Evolutionary conservation across 2,113 vertebrate genomes (phyloP).

Genomic region (Coturnix japonica): DNA sequence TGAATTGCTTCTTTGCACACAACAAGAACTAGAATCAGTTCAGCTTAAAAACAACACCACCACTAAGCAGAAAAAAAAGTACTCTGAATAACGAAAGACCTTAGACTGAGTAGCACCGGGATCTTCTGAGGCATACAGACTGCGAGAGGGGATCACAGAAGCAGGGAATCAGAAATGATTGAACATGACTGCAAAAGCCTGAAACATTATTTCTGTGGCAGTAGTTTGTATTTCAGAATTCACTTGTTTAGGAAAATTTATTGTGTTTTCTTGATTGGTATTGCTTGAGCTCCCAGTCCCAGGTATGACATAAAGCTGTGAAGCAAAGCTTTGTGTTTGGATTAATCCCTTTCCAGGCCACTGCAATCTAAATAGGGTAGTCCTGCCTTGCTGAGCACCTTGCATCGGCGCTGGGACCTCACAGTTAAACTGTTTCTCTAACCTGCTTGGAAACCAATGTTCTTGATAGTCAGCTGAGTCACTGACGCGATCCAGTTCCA

Average conservation of each 20-base stretch:
- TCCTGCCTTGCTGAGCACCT: background rate
- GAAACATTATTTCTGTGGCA: background rate
- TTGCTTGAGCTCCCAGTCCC: background rate
- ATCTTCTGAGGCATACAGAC: background rate
- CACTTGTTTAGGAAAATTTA: background rate
- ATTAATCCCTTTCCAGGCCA: background rate
- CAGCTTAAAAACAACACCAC: background rate
- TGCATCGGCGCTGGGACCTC: background rate
- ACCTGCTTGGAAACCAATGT: background rate
- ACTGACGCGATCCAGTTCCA: background rate
- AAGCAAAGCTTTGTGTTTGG: background rate
- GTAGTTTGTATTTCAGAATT: background rate
- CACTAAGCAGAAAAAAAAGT: background rate
- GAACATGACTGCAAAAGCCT: background rate
- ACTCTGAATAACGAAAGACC: background rate
- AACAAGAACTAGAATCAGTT: background rate
- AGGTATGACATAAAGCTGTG: background rate
- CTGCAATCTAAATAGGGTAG: background rate
- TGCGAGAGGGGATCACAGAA: background rate
- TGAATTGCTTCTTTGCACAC: background rate
- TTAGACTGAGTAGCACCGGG: background rate
- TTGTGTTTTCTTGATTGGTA: background rate
- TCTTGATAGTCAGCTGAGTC: background rate
- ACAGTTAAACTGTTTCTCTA: background rate
- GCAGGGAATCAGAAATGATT: background rate